phyloP scores from a whole-genome alignment of 2,113 vertebrate species.

The Planiliza haematocheilus region DNA sequence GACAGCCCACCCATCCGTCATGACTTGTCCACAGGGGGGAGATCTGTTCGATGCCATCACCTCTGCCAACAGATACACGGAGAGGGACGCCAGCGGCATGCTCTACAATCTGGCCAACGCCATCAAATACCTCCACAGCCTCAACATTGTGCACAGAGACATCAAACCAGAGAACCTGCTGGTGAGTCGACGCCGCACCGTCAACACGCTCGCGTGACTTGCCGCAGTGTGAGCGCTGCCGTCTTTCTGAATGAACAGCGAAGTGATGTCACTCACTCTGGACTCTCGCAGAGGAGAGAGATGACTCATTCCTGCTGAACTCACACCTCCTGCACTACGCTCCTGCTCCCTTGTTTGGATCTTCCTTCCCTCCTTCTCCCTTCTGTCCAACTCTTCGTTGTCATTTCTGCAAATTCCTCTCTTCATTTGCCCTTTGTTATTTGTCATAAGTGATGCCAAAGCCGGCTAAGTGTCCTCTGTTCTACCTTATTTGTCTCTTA shows the following conservation, averaged over 20 bases:
- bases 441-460: not conserved
- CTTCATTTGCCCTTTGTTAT: not conserved
- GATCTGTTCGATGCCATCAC: constrained; percentile 99
- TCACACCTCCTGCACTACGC: constrained; percentile 58
- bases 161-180: constrained; percentile 99
- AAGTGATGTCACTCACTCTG: constrained; percentile 46
- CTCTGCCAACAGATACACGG: constrained; percentile 97
- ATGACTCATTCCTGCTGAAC: constrained; percentile 67
- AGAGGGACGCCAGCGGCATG: constrained; percentile 97
- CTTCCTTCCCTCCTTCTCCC: constrained; percentile 18
- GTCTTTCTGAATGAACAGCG: constrained; percentile 57
- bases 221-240: not conserved
- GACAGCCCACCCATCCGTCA: not conserved
- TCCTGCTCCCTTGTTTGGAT: constrained; percentile 27
- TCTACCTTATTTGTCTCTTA: too few relatives aligned
- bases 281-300: constrained; percentile 23
- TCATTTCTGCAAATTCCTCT: not conserved
- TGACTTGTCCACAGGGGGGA: constrained; percentile 87
- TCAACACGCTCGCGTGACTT: constrained; percentile 11
- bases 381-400: constrained; percentile 12
- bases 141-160: constrained; percentile 98
- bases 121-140: constrained; percentile 98
- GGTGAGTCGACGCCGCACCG: constrained; percentile 83
- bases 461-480: too few relatives aligned
- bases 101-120: constrained; percentile 97